Conservation (phyloP, 2,888 invertebrate species). For the Papilio elwesi region DNA sequence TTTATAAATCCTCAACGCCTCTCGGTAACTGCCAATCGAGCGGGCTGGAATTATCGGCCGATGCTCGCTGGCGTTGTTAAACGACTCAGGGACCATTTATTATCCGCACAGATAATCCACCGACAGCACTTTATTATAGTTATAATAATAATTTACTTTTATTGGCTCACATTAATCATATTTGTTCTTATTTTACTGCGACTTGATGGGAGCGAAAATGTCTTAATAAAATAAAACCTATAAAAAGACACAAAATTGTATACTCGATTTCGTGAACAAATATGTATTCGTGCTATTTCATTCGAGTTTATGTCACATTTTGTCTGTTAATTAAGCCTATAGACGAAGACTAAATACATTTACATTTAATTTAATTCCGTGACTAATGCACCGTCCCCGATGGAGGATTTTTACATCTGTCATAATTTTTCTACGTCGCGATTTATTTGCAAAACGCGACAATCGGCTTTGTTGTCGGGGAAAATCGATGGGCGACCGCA, state of each 20-base stretch:
- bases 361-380: slow-evolving; percentile 76
- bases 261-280: slow-evolving; percentile 44
- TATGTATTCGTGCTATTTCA: slow-evolving; percentile 59
- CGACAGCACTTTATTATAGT: slow-evolving; percentile 82
- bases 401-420: slow-evolving; percentile 72
- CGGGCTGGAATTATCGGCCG: slow-evolving; percentile 72
- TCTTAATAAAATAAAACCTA: slow-evolving; percentile 70
- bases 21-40: slow-evolving; percentile 76
- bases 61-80: slow-evolving; percentile 68
- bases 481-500: slow-evolving; percentile 55
- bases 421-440: slow-evolving; percentile 84
- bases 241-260: neutral
- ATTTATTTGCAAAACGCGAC: slow-evolving; percentile 76
- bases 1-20: slow-evolving; percentile 78
- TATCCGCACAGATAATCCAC: slow-evolving; percentile 79
- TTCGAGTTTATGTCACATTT: slow-evolving; percentile 67
- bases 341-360: slow-evolving; percentile 56
- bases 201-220: slow-evolving; percentile 73
- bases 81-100: slow-evolving; percentile 74
- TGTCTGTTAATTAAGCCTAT: slow-evolving; percentile 67
- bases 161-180: slow-evolving; percentile 81
- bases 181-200: slow-evolving; percentile 81
- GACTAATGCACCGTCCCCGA: slow-evolving; percentile 69
- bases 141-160: slow-evolving; percentile 83
- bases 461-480: slow-evolving; percentile 70